phyloP scores from a whole-genome alignment of 2,888 invertebrate genomes.

The Sarcophaga variegata region DNA sequence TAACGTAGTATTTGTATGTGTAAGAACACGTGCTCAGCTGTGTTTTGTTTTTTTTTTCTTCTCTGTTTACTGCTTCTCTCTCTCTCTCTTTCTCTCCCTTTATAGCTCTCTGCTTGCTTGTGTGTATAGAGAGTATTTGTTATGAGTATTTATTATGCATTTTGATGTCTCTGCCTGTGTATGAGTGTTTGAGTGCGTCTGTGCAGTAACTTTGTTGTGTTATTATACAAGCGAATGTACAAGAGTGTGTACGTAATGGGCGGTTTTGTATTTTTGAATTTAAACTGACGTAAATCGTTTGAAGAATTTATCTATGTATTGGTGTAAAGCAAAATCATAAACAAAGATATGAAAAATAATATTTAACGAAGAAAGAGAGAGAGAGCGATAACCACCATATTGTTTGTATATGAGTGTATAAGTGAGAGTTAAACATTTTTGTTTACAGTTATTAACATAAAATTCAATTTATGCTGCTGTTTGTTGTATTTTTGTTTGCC shows the following conservation, averaged over 20 bases:
- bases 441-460: too few species aligned
- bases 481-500: too few species aligned
- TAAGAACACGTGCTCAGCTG: neutral
- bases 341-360: too few species aligned
- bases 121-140: neutral
- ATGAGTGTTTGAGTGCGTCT: conserved; percentile 54
- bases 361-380: too few species aligned
- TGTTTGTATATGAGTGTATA: too few species aligned
- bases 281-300: conserved; percentile 60
- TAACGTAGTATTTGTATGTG: neutral
- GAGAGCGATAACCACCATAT: too few species aligned
- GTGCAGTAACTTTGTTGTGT: conserved; percentile 56
- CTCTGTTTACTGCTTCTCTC: neutral
- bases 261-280: conserved; percentile 43
- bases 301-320: too few species aligned
- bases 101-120: neutral
- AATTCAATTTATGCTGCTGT: too few species aligned
- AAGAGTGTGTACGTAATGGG: conserved; percentile 34
- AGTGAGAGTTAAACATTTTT: too few species aligned
- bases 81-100: neutral
- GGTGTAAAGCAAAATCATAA: too few species aligned
- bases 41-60: too few species aligned
- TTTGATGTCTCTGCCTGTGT: neutral
- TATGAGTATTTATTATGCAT: neutral
- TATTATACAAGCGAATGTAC: neutral